These are phyloP conservation scores for Tinea pellionella DNA, from an alignment of 2,888 invertebrate species.

Conservation along the genomic window DNA sequence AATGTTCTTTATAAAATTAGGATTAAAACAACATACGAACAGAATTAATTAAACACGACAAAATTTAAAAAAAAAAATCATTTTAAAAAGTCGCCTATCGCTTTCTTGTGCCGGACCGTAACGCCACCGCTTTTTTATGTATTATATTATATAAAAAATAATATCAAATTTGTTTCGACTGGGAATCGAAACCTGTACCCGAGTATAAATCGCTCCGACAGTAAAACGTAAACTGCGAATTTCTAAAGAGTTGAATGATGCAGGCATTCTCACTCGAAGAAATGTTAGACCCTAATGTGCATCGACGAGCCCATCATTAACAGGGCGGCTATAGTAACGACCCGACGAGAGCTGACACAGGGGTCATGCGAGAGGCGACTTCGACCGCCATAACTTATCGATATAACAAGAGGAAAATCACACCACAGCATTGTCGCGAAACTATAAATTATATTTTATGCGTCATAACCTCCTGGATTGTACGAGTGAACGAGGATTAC, in stretches of 20 bases:
- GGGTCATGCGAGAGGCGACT: constrained; percentile 24
- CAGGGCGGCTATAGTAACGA: constrained; percentile 16
- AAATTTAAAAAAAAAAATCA: no score
- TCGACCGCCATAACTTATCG: not conserved
- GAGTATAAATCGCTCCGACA: no score
- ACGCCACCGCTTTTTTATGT: no score
- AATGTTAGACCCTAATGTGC: constrained; percentile 25
- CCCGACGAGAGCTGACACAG: constrained; percentile 19
- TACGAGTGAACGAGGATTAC: constrained; percentile 31
- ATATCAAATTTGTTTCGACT: no score
- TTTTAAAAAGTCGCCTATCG: no score
- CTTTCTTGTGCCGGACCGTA: no score
- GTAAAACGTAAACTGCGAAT: not conserved
- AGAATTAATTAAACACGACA: no score
- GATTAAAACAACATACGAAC: no score
- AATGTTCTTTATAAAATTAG: no score
- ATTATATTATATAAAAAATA: no score
- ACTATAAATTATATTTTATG: not conserved
- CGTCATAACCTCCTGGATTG: not conserved
- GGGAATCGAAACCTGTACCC: no score
- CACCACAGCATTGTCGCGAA: not conserved
- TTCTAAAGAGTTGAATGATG: not conserved
- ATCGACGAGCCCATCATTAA: constrained; percentile 30
- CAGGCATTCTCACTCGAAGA: constrained; percentile 17
- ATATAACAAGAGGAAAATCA: not conserved